Base-by-base conservation (phyloP, 2,113 vertebrate genomes). In the Xiphias gladius region DNA sequence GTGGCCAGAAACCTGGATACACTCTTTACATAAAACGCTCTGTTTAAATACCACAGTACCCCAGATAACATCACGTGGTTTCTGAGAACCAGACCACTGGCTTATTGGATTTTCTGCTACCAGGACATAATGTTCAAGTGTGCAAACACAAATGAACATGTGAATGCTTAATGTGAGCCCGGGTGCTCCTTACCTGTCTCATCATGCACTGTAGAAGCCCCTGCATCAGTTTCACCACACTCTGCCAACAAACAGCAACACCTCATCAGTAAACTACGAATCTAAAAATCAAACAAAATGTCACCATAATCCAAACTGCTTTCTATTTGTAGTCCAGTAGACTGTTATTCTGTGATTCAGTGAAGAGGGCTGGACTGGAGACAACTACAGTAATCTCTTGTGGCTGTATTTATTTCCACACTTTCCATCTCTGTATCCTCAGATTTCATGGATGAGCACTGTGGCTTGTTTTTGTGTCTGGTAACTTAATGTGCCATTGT, bases 141-240 rank as follows among this genome's bases (percentile, higher is more conserved):
- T 43, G 5, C 22, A 66, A 58, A 66, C 46, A 61, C 46, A 24
- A 24, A 39, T 1, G 46, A 50, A 32, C 39, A 19, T 12, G 52
- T 32, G 0, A 39, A 57, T 5, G 54, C 7, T 52, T 3, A 20
- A 3, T 24, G 32, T 22, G 24, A 41, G 11, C 24, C 19, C 22
- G 35, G 1, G 19, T 5, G 55, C n/a, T 16, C 83, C 80, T 86
- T 95, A 99, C 98, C 97, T 99, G 98, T 94, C 98, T 96, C 96
- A 99, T 98, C 98, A 99, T 99, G 92, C 98, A 99, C 79, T 98
- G 98, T 20, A 99, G 93, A 52, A 99, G 97, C 4, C 98, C 98
- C 54, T 98, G 96, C 98, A 99, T 99, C 91, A 99, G 95, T 90
- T 99, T 99, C 86, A 99, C 98, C 73, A 99, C 98, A 2, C 97